Base-by-base conservation (phyloP, 2,113 vertebrate genomes). In the Oncorhynchus nerka region DNA sequence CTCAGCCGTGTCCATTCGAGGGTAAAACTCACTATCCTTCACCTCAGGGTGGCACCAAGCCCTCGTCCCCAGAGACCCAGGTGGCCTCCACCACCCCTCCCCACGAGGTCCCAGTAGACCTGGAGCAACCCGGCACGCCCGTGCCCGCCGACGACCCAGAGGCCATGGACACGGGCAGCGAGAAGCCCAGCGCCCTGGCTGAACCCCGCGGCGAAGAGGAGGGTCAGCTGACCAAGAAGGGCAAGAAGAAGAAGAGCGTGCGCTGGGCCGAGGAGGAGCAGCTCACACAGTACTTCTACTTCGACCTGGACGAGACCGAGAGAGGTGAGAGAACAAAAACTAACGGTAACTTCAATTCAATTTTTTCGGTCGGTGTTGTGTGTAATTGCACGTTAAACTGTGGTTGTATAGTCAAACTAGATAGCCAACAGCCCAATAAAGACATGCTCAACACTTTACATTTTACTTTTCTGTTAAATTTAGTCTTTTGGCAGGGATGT, bases 241-340 rank as follows among this genome's bases (percentile, higher is more conserved):
- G 96, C 15, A 95, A 95, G 83, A 99, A 98, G 84, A 97, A 95
- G 91, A 99, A 99, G 62, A 95, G 91, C 0, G 97, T 99, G 69
- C 96, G 93, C 1, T 99, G 97, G 97, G 95, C 95, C 0, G 97
- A 98, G 45, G 97, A 99, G 79, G 93, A 93, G 59, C 93, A 94
- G 45, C 94, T 99, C 8, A 93, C 96, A 71, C 94, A 99, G 5
- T 97, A 96, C 20, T 99, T 96, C 90, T 98, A 95, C 85, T 99
- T 99, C 13, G 97, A 99, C 79, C 83, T 98, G 71, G 97, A 98
- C 16, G 97, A 98, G 90, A 99, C 97, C 0, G 97, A 99, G 75
- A 88, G 97, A 91, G 97, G 97, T 99, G 74, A 79, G 71, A 15
- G 15, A 13, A 62, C 59, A 24, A 62, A n/a, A 55, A 55, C 12